phyloP scores from a whole-genome alignment of 1,140 invertebrate species.

The Orussus abietinus region DNA sequence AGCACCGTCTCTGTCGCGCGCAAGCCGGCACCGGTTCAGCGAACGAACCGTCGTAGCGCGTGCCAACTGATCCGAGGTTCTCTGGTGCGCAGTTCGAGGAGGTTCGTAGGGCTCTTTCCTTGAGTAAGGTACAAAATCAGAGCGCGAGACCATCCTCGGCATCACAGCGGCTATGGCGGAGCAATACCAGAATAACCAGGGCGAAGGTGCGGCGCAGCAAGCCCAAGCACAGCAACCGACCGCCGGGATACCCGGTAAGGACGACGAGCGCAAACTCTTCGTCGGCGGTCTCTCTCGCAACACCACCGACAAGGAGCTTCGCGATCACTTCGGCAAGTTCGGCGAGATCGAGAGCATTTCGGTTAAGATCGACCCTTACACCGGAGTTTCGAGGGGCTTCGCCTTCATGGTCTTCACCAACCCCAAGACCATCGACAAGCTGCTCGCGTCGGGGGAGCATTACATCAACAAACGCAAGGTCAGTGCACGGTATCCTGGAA shows the following conservation, averaged over 20 bases:
- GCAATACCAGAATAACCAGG: conserved; percentile 42
- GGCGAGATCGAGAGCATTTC: conserved; percentile 63
- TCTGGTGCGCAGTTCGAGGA: conserved; percentile 10
- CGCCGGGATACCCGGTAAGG: conserved; percentile 52
- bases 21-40: conserved; percentile 36
- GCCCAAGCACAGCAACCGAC: conserved; percentile 38
- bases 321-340: conserved; percentile 61
- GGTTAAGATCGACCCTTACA: conserved; percentile 65
- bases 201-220: conserved; percentile 21
- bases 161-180: conserved; percentile 38
- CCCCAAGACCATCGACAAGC: conserved; percentile 61
- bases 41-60: conserved; percentile 29
- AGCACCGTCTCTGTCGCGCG: conserved; percentile 26
- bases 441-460: conserved; percentile 56
- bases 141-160: conserved; percentile 5
- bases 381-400: conserved; percentile 64
- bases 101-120: conserved; percentile 12
- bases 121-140: conserved; percentile 2
- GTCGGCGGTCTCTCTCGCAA: conserved; percentile 51
- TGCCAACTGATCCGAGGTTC: conserved; percentile 23
- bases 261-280: conserved; percentile 55
- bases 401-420: conserved; percentile 67
- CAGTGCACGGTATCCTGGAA: too few relatives aligned
- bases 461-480: conserved; percentile 63
- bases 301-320: conserved; percentile 57